Percentiles rank a stretch among this genome's conserved stretches.
These are phyloP conservation scores for Dryobota labecula DNA, from an alignment of 2,888 invertebrate genomes.

Conservation along the genomic window DNA sequence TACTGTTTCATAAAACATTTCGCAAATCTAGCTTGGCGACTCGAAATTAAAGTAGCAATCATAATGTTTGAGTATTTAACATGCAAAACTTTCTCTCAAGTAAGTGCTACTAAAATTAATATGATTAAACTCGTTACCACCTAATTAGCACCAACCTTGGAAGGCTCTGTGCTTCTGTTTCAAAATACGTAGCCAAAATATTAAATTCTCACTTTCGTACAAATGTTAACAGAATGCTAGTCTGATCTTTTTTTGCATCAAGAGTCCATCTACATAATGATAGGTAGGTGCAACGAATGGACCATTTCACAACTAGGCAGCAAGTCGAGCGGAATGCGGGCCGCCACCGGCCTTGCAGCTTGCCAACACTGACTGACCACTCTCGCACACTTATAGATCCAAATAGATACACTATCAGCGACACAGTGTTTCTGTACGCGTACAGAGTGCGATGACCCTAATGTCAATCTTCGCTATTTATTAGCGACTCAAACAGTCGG, in stretches of 20 bases:
- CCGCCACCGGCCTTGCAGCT: constrained; percentile 87
- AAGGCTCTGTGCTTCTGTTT: constrained; percentile 43
- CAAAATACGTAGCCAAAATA: constrained; percentile 40
- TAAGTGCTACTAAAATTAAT: constrained; percentile 39
- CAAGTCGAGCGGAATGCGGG: constrained; percentile 87
- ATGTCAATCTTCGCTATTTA: constrained; percentile 64
- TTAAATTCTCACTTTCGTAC: constrained; percentile 59
- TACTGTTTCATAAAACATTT: constrained; percentile 30
- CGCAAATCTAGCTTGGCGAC: constrained; percentile 10
- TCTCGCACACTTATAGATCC: constrained; percentile 81
- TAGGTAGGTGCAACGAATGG: constrained; percentile 77
- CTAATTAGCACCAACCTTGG: constrained; percentile 61
- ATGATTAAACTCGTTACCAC: constrained; percentile 33
- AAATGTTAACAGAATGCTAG: constrained; percentile 26
- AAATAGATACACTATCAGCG: constrained; percentile 76
- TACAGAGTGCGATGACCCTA: constrained; percentile 75
- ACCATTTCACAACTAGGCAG: constrained; percentile 84
- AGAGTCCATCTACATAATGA: constrained; percentile 70
- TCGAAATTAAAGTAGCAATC: constrained; percentile 19
- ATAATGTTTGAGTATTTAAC: constrained; percentile 32
- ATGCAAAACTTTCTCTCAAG: constrained; percentile 57
- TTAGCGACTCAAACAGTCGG: constrained; percentile 29
- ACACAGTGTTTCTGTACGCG: constrained; percentile 73
- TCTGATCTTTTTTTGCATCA: constrained; percentile 49
- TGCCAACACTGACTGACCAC: constrained; percentile 88